Evolutionary conservation across 2,797 vertebrate genomes (phyloP).

Genomic region (Gephyroberyx darwinii): DNA sequence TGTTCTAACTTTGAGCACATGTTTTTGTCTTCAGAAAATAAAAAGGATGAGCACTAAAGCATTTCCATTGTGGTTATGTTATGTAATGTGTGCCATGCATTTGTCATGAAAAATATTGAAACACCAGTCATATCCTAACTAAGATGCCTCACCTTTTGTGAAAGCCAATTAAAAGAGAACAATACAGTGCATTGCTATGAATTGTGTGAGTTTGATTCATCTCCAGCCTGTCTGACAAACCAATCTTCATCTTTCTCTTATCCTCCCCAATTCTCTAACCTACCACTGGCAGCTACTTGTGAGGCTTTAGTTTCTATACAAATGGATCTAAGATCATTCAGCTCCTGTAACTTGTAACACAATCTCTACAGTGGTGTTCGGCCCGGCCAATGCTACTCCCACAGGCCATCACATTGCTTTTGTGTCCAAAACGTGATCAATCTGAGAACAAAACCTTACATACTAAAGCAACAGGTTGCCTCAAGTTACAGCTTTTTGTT

Average conservation of each 20-base stretch:
- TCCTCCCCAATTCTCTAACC: conserved; percentile 2
- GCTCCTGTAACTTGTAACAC: not conserved
- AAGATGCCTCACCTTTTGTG: not conserved
- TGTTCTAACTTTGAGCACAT: too few species aligned
- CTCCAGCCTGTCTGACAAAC: not conserved
- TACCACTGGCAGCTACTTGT: conserved; percentile 22
- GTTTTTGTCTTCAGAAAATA: too few species aligned
- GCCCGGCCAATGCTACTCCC: conserved; percentile 24
- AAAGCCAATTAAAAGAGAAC: conserved; percentile 1
- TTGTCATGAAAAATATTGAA: not conserved
- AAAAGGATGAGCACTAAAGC: too few species aligned
- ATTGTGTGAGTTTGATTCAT: conserved; percentile 20
- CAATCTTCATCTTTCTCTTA: conserved; percentile 8
- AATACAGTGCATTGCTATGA: not conserved
- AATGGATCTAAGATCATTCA: conserved; percentile 22
- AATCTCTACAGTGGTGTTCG: conserved; percentile 12
- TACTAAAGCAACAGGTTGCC: conserved; percentile 13
- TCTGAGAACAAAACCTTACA: conserved; percentile 17
- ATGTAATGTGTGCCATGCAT: not conserved
- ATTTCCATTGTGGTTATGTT: too few species aligned
- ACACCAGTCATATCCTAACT: not conserved
- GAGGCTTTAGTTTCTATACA: conserved; percentile 11
- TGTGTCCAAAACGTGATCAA: conserved; percentile 39
- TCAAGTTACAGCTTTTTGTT: conserved; percentile 2
- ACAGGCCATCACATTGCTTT: conserved; percentile 36